Base-by-base conservation (phyloP, 2,113 vertebrate species). In the Nestor notabilis region DNA sequence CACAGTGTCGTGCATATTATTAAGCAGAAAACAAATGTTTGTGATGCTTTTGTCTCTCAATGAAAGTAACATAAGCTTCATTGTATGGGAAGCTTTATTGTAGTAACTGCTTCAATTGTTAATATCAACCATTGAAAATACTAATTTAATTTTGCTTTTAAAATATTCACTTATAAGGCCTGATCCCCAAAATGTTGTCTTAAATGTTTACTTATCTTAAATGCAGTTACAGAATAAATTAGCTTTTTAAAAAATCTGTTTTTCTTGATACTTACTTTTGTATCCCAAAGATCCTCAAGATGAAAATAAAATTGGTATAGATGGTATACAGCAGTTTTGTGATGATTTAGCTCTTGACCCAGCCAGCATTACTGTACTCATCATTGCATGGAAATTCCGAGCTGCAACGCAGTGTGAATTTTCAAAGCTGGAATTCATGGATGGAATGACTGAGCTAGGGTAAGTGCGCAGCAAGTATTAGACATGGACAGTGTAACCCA, bases 221-320 rank as follows among this genome's bases (percentile, higher is more conserved):
- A 55, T 41, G 31, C 19, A 74, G 4, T 3, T 28, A 35, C 76
- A 78, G 49, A 82, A 58, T 52, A 68, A 70, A 43, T 49, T 0
- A 25, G 13, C 46, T 80, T 61, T 87, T 93, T 77, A 31, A 83
- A 79, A 68, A 64, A 35, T 4, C 17, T 85, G 9, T 37, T 93
- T 89, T 69, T 94, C 76, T 87, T 93, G 29, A 83, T 80, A 10
- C 82, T 72, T 92, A 6, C 49, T 93, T 88, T 61, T 94, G n/a
- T 96, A 87, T 94, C 88, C 86, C 78, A n/a, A 98, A 99, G 98
- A 99, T 97, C 98, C 98, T 97, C 98, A 99, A 95, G 98, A 99
- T 97, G 98, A 99, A 97, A 98, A 99, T 93, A 99, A 99, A 98
- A 99, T 99, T 72, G 98, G 98, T 90, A 98, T 99, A 98, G 98